These are phyloP conservation scores for Folsomia candida DNA, from an alignment of 2,888 invertebrate genomes.

Conservation along the genomic window DNA sequence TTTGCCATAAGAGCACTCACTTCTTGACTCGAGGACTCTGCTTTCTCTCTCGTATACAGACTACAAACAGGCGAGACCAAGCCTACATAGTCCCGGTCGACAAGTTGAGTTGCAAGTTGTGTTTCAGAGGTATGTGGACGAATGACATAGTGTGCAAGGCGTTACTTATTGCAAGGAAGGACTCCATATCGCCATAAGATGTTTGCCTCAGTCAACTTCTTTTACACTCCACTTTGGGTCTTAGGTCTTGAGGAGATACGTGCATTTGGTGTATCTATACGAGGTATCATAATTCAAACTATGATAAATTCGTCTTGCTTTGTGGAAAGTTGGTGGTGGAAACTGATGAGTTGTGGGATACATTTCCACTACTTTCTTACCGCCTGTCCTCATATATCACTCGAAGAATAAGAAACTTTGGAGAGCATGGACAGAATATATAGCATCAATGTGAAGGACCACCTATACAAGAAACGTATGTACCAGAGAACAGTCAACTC, in stretches of 20 bases:
- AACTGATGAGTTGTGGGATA: constrained; percentile 15
- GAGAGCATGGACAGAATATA: constrained; percentile 5
- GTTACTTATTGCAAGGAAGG: too few species aligned
- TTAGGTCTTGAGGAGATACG: neutral
- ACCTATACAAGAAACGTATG: neutral
- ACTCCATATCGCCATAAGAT: neutral
- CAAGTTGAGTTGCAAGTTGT: neutral
- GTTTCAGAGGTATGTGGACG: too few species aligned
- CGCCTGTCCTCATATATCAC: constrained; percentile 16
- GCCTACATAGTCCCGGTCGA: neutral
- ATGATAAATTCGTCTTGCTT: constrained; percentile 20
- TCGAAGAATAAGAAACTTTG: constrained; percentile 20
- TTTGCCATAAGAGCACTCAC: neutral
- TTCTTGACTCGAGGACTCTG: too few species aligned
- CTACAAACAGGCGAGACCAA: neutral
- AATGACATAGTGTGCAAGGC: too few species aligned
- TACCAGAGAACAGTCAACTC: neutral
- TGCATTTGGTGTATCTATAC: neutral
- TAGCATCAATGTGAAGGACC: constrained; percentile 3
- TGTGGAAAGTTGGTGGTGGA: constrained; percentile 11
- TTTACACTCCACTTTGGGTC: neutral
- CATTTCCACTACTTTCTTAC: constrained; percentile 11
- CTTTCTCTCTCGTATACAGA: neutral
- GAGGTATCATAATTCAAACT: constrained; percentile 18
- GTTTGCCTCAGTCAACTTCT: neutral